Conservation (phyloP, 2,113 vertebrate genomes). For the Datnioides undecimradiatus region DNA sequence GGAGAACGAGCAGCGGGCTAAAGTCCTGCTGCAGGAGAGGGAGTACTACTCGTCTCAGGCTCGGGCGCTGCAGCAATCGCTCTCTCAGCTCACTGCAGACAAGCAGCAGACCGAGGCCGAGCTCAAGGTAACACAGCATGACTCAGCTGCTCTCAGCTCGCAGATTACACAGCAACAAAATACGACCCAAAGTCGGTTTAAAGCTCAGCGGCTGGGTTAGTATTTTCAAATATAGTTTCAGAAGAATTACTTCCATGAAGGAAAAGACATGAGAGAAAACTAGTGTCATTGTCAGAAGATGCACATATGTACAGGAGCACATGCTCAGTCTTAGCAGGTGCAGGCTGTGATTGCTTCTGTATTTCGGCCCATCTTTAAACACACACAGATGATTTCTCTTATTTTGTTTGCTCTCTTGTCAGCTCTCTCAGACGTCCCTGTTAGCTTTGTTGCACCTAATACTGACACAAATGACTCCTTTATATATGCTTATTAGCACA, state of each 20-base stretch:
- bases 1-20: slow-evolving; percentile 89
- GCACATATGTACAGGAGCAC: too few relatives aligned
- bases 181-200: not conserved
- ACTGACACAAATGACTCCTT: too few relatives aligned
- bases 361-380: too few relatives aligned
- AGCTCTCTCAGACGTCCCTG: too few relatives aligned
- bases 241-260: too few relatives aligned
- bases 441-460: too few relatives aligned
- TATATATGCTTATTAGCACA: not conserved
- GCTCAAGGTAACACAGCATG: slow-evolving; percentile 88
- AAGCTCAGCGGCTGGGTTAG: not conserved
- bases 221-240: not conserved
- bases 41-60: slow-evolving; percentile 95
- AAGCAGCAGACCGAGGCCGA: slow-evolving; percentile 94
- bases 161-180: not conserved
- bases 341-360: too few relatives aligned
- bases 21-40: slow-evolving; percentile 90
- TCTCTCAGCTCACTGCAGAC: slow-evolving; percentile 91
- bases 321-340: too few relatives aligned
- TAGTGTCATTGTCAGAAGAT: too few relatives aligned
- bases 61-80: slow-evolving; percentile 90
- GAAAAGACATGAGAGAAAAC: too few relatives aligned
- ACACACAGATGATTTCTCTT: too few relatives aligned
- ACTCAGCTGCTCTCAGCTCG: slow-evolving; percentile 14
- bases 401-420: too few relatives aligned